Conservation (phyloP, 2,888 invertebrate species). For the Mimumesa dahlbomi region DNA sequence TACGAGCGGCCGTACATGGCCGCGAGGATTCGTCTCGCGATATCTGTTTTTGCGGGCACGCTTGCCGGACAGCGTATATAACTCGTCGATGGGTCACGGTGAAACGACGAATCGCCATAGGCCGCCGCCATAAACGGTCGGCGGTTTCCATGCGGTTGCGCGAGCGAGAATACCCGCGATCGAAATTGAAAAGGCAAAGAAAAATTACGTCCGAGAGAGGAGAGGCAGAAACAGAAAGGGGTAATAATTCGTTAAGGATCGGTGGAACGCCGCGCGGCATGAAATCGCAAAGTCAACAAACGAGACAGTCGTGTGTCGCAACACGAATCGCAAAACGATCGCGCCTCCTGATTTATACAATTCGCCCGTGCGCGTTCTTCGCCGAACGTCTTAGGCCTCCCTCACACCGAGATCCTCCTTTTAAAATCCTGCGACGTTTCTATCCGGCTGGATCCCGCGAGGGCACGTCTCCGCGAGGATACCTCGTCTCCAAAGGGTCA, state of each 20-base stretch:
- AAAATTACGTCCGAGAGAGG: too few species aligned
- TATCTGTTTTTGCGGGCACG: slow-evolving; percentile 20
- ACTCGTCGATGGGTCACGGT: slow-evolving; percentile 17
- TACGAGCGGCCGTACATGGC: slow-evolving; percentile 36
- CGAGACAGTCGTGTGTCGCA: neutral
- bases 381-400: too few species aligned
- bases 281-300: neutral
- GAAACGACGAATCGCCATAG: slow-evolving; percentile 18
- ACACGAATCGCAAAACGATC: neutral
- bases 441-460: too few species aligned
- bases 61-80: slow-evolving; percentile 32
- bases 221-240: too few species aligned
- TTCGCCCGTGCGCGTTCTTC: slow-evolving; percentile 33
- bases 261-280: neutral
- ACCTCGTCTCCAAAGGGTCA: too few species aligned
- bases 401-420: too few species aligned
- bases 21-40: slow-evolving; percentile 20
- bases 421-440: too few species aligned
- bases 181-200: too few species aligned
- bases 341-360: slow-evolving; percentile 62
- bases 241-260: too few species aligned
- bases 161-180: neutral
- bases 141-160: slow-evolving; percentile 1
- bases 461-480: too few species aligned
- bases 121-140: slow-evolving; percentile 32